phyloP scores from a whole-genome alignment of 2,797 vertebrate genomes.

The Glossophaga mutica region DNA sequence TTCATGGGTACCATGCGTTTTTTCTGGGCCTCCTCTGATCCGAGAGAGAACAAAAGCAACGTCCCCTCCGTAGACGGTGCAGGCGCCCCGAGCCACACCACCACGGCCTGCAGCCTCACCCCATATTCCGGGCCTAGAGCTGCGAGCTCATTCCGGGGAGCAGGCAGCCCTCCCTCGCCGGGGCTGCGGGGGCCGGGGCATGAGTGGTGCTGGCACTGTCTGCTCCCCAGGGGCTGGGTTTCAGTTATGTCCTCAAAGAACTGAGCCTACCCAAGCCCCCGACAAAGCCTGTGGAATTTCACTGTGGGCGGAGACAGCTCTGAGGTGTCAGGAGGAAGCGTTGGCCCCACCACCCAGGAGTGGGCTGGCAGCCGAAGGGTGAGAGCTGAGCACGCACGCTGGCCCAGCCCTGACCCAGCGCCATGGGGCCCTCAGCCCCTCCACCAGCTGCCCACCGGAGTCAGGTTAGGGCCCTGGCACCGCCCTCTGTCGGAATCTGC shows the following conservation, averaged over 20 bases:
- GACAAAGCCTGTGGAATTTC: neutral
- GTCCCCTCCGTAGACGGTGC: neutral
- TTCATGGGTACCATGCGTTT: accelerated
- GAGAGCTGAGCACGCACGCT: accelerated
- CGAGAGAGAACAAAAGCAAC: neutral
- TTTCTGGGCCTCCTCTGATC: neutral
- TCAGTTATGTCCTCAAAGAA: neutral
- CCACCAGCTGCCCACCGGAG: neutral
- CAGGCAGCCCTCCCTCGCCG: accelerated
- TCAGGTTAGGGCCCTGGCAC: neutral
- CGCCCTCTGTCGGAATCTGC: neutral
- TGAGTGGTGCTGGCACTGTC: neutral
- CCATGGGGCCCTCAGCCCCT: neutral
- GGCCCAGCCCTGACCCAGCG: neutral
- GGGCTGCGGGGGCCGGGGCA: neutral
- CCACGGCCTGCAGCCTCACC: neutral
- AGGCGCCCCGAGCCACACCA: neutral
- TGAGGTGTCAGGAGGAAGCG: no score
- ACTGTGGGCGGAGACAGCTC: neutral
- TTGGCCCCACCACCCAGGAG: neutral
- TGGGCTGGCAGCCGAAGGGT: neutral
- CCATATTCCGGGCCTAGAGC: accelerated
- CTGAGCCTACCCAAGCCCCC: neutral
- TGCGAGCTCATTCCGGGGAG: neutral
- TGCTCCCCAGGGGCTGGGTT: neutral